Evolutionary conservation across 1,140 invertebrate species (phyloP).

Genomic region (Orius insidiosus): DNA sequence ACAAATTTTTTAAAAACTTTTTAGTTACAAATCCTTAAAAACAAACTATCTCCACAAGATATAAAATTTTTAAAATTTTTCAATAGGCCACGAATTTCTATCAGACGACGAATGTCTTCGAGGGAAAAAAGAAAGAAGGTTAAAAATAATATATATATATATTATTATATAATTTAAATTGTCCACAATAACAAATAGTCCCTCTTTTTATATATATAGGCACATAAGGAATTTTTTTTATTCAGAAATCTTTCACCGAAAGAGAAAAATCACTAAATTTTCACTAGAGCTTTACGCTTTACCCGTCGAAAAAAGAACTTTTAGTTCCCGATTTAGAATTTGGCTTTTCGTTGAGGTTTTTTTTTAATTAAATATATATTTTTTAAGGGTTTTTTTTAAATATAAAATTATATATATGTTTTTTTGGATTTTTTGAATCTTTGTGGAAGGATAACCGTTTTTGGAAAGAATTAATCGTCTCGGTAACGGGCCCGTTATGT

Average conservation of each 20-base stretch:
- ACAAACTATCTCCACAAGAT: conserved; percentile 12
- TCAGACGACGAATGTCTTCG: conserved; percentile 17
- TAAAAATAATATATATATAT: conserved; percentile 3
- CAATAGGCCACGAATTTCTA: conserved; percentile 18
- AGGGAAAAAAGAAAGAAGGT: conserved; percentile 7
- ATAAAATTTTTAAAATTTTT: conserved; percentile 16
- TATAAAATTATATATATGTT: conserved; percentile 12
- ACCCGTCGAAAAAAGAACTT: conserved; percentile 8
- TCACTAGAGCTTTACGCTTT: background rate
- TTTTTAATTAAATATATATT: conserved; percentile 12
- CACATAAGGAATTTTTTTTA: conserved; percentile 7
- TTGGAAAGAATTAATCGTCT: conserved; percentile 15
- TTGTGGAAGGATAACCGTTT: conserved; percentile 17
- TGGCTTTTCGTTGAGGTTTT: conserved; percentile 11
- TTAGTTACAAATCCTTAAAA: conserved; percentile 12
- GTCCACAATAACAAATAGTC: conserved; percentile 9
- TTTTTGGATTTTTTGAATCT: conserved; percentile 16
- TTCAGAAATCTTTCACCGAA: conserved; percentile 10
- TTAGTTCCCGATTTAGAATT: conserved; percentile 12
- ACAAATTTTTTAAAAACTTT: conserved; percentile 1
- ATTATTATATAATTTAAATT: conserved; percentile 7
- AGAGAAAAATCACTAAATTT: conserved; percentile 10
- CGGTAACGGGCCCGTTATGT: conserved; percentile 16
- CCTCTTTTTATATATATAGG: conserved; percentile 7
- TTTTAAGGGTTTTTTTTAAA: conserved; percentile 8